A percentile compares a stretch with the other conserved stretches of the same genome.
Evolutionary conservation across 2,113 vertebrate genomes (phyloP).

Genomic region (Saiga tatarica): DNA sequence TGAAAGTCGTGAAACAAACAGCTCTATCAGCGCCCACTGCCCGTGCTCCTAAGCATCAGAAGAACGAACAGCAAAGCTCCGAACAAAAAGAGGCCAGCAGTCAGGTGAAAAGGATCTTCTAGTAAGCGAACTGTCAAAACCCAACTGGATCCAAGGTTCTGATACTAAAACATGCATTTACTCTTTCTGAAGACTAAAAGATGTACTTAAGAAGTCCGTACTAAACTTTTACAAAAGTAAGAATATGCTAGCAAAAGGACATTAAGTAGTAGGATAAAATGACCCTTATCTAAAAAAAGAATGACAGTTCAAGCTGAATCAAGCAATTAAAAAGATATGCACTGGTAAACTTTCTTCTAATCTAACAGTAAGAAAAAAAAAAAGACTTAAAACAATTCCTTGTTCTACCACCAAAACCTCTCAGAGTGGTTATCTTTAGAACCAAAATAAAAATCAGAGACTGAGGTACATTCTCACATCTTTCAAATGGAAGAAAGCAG

Average conservation of each 20-base stretch:
- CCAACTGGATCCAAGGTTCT: neutral
- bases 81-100: neutral
- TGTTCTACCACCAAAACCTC: conserved; percentile 17
- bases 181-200: conserved; percentile 8
- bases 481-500: conserved; percentile 32
- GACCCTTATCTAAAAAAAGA: conserved; percentile 60
- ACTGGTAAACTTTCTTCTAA: conserved; percentile 73
- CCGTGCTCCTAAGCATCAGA: neutral
- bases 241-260: conserved; percentile 66
- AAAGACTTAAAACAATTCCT: conserved; percentile 9
- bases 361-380: conserved; percentile 60
- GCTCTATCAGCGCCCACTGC: neutral
- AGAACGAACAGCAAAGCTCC: neutral
- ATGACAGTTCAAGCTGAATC: conserved; percentile 67
- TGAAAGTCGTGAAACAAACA: neutral
- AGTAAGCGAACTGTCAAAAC: neutral
- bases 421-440: conserved; percentile 13
- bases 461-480: neutral
- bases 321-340: conserved; percentile 83
- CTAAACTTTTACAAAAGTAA: conserved; percentile 71
- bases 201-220: neutral
- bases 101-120: neutral
- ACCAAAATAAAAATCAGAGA: conserved; percentile 29
- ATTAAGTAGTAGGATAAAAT: conserved; percentile 63
- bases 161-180: neutral